Percentiles rank a stretch among this genome's conserved stretches.
Evolutionary conservation across 2,797 vertebrate genomes (phyloP).

Genomic region (Melanotaenia boesemani): DNA sequence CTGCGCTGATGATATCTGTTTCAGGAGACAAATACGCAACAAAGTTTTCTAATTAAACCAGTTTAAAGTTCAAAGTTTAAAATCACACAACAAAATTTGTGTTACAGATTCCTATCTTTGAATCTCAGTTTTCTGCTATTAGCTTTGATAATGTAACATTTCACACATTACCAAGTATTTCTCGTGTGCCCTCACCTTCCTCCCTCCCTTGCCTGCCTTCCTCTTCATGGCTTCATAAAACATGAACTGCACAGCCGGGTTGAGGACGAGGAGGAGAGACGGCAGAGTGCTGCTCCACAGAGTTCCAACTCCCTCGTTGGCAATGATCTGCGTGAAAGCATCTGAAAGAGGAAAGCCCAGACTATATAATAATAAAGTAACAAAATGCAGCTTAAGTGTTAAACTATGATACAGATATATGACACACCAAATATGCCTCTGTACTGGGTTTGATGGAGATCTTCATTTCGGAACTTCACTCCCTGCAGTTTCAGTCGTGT

Average conservation of each 20-base stretch:
- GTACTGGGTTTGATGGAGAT: slow-evolving; percentile 86
- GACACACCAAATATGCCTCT: slow-evolving; percentile 83
- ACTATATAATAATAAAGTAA: background rate
- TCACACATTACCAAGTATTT: background rate
- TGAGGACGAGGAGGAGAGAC: slow-evolving; percentile 85
- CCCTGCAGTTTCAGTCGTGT: slow-evolving; percentile 88
- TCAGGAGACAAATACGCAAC: slow-evolving; percentile 21
- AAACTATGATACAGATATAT: background rate
- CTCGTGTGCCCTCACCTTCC: slow-evolving; percentile 65
- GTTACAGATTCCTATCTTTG: no score
- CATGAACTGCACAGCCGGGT: slow-evolving; percentile 88
- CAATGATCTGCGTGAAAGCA: slow-evolving; percentile 85
- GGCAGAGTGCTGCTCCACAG: slow-evolving; percentile 87
- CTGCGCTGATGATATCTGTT: slow-evolving; percentile 83
- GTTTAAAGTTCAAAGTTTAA: background rate
- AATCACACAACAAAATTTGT: background rate
- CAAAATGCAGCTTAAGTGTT: background rate
- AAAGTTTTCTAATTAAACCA: background rate
- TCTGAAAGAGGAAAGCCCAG: slow-evolving; percentile 61
- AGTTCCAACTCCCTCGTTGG: slow-evolving; percentile 78
- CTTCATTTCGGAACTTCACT: slow-evolving; percentile 85
- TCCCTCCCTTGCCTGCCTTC: slow-evolving; percentile 76
- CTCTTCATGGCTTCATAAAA: slow-evolving; percentile 88
- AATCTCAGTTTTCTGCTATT: no score
- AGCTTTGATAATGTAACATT: background rate